phyloP scores from a whole-genome alignment of 2,113 vertebrate genomes.

The Mungos mungo region DNA sequence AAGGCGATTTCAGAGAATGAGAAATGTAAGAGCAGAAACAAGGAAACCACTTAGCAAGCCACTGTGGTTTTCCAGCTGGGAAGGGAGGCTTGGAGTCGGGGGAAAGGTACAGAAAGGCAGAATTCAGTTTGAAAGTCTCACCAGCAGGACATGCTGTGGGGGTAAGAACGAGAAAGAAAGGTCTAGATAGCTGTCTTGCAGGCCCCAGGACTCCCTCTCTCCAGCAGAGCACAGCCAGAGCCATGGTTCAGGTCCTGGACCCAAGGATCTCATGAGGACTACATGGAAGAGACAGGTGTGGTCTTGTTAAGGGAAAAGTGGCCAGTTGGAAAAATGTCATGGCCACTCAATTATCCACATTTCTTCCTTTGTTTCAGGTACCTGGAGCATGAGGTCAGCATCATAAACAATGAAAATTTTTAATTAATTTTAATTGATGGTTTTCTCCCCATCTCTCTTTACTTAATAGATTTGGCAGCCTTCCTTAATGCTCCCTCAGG shows the following conservation, averaged over 20 bases:
- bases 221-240: background rate
- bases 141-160: background rate
- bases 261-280: background rate
- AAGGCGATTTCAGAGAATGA: background rate
- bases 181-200: accelerated
- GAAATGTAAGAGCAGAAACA: background rate
- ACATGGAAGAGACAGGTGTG: background rate
- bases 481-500: background rate
- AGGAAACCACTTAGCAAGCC: background rate
- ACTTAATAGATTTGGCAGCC: background rate
- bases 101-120: background rate
- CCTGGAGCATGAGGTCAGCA: slow-evolving; percentile 55
- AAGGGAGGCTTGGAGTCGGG: accelerated
- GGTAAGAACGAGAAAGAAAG: background rate
- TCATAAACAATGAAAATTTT: background rate
- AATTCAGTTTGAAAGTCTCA: accelerated
- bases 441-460: background rate
- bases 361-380: background rate
- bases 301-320: background rate
- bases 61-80: background rate
- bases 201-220: background rate
- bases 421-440: slow-evolving; percentile 38
- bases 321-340: background rate
- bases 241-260: background rate
- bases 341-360: background rate